Conservation (phyloP, 2,797 vertebrate species). For the Schizothorax lantsangensis region DNA sequence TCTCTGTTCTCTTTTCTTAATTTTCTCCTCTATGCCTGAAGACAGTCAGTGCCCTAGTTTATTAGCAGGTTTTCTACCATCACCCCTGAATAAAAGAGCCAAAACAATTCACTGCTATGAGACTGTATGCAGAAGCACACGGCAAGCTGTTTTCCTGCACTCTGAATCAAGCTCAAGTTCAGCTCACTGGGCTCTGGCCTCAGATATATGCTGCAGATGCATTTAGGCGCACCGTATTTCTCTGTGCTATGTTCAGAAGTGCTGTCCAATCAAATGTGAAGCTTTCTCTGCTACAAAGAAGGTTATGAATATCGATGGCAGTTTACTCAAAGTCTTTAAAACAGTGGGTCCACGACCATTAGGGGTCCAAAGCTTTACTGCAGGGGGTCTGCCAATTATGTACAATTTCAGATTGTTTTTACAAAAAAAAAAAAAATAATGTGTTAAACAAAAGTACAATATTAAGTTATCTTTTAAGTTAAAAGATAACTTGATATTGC, state of each 20-base stretch:
- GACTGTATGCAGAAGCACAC: slow-evolving; percentile 40
- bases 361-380: not conserved
- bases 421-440: not conserved
- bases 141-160: slow-evolving; percentile 12
- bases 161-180: slow-evolving; percentile 40
- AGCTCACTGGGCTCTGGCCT: slow-evolving; percentile 15
- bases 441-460: not conserved
- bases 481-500: too few species aligned
- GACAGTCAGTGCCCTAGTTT: slow-evolving; percentile 77
- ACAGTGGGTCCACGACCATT: not conserved
- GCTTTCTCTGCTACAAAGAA: not conserved
- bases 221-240: not conserved
- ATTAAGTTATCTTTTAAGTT: not conserved
- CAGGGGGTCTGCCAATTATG: not conserved
- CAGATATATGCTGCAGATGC: not conserved
- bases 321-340: slow-evolving; percentile 8
- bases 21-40: slow-evolving; percentile 65
- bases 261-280: slow-evolving; percentile 3
- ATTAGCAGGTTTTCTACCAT: slow-evolving; percentile 68
- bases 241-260: not conserved
- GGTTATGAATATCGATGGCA: not conserved
- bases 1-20: slow-evolving; percentile 39
- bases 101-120: slow-evolving; percentile 62
- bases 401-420: not conserved
- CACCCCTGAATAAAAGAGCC: slow-evolving; percentile 58